phyloP scores from a whole-genome alignment of 2,113 vertebrate species.

The Himantopus leucocephalus region DNA sequence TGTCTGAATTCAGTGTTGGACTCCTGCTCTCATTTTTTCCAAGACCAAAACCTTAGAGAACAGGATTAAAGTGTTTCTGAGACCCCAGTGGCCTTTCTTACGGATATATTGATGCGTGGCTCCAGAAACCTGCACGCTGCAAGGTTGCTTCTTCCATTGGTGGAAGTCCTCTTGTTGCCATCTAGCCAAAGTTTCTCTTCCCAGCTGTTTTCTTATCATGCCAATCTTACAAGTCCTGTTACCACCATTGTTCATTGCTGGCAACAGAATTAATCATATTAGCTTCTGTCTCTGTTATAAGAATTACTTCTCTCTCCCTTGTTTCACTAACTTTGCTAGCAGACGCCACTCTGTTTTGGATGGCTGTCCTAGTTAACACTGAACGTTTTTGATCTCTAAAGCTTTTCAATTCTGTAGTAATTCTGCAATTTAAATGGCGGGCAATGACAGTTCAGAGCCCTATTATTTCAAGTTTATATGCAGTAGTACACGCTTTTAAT shows the following conservation, averaged over 20 bases:
- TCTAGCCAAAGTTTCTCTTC: background rate
- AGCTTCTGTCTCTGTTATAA: background rate
- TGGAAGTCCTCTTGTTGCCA: background rate
- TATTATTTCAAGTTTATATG: slow-evolving; percentile 53
- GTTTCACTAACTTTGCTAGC: background rate
- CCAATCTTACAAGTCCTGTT: background rate
- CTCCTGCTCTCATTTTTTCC: background rate
- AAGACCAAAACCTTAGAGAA: background rate
- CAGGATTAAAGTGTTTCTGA: background rate
- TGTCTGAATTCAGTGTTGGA: background rate
- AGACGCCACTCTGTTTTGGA: background rate
- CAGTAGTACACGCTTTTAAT: slow-evolving; percentile 42
- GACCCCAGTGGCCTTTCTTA: fast-evolving
- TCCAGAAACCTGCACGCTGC: background rate
- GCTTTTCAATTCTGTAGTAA: background rate
- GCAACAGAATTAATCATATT: background rate
- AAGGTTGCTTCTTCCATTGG: background rate
- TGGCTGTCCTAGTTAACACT: background rate
- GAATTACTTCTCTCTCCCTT: background rate
- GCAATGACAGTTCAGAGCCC: slow-evolving; percentile 35
- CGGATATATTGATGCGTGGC: fast-evolving
- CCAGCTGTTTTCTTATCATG: background rate
- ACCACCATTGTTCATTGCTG: background rate
- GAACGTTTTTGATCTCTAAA: background rate
- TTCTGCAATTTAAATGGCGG: slow-evolving; percentile 16